These are phyloP conservation scores for Poecilia gillii DNA, from an alignment of 2,797 vertebrate species.

Conservation along the genomic window DNA sequence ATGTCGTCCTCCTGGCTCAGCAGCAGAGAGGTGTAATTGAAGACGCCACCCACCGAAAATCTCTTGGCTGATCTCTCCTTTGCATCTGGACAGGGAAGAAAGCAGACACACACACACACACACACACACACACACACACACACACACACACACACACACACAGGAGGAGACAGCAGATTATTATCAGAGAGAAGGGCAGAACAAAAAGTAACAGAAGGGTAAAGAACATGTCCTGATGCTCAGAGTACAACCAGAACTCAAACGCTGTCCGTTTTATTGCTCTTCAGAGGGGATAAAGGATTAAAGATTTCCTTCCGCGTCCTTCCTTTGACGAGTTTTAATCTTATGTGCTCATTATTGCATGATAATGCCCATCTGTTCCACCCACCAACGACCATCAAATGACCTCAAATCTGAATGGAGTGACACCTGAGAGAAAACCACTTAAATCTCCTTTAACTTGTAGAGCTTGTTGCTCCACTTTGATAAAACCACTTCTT, in stretches of 20 bases:
- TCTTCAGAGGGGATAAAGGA: not conserved
- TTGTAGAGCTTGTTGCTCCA: not conserved
- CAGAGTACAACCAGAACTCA: constrained; percentile 9
- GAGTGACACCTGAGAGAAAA: no score
- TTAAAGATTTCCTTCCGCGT: not conserved
- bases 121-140: not conserved
- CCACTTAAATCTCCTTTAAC: not conserved
- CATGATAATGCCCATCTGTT: not conserved
- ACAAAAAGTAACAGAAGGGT: constrained; percentile 23
- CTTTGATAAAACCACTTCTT: not conserved
- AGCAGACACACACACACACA: constrained; percentile 2
- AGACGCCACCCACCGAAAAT: constrained; percentile 82
- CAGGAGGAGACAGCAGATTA: constrained; percentile 35
- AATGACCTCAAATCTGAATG: not conserved
- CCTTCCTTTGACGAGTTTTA: not conserved
- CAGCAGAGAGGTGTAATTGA: constrained; percentile 90
- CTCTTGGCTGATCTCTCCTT: constrained; percentile 81
- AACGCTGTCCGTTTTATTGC: not conserved
- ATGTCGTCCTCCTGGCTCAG: constrained; percentile 86
- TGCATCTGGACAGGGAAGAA: constrained; percentile 67
- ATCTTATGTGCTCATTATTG: not conserved
- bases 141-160: not conserved
- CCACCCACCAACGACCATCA: not conserved
- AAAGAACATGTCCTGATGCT: constrained; percentile 28
- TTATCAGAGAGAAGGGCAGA: constrained; percentile 37